A percentile compares a stretch with the other conserved stretches of the same genome.
phyloP scores from a whole-genome alignment of 2,113 vertebrate genomes.

The Stigmatopora nigra region DNA sequence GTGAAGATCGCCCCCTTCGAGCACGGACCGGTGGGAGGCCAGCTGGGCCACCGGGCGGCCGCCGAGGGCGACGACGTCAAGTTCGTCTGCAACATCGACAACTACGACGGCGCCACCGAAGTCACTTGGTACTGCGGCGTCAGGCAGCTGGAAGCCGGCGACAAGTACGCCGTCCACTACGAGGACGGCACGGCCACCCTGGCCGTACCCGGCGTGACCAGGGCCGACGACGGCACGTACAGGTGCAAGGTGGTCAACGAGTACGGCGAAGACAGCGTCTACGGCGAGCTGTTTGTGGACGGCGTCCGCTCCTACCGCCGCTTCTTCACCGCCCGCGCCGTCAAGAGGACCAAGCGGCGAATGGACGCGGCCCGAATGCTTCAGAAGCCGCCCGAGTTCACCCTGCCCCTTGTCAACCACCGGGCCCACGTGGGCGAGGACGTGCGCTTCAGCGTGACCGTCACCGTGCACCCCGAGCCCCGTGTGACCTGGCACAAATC shows the following conservation, averaged over 20 bases:
- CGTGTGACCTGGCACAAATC: constrained; percentile 93
- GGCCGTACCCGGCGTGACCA: constrained; percentile 81
- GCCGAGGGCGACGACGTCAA: constrained; percentile 83
- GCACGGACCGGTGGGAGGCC: constrained; percentile 86
- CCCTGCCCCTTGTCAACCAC: constrained; percentile 85
- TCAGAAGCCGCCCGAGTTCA: constrained; percentile 95
- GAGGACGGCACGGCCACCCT: constrained; percentile 89
- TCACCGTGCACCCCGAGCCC: constrained; percentile 96
- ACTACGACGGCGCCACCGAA: constrained; percentile 90
- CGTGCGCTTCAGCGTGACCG: constrained; percentile 88
- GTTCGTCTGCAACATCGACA: constrained; percentile 88
- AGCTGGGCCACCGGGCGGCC: constrained; percentile 76
- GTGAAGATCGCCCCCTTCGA: constrained; percentile 95
- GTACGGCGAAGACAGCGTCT: constrained; percentile 93
- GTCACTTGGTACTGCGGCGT: constrained; percentile 98
- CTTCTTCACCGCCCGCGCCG: constrained; percentile 81
- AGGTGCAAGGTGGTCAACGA: constrained; percentile 93
- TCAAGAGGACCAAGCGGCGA: constrained; percentile 87
- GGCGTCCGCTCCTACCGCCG: constrained; percentile 84
- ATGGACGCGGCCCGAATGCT: constrained; percentile 87
- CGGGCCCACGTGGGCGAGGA: constrained; percentile 87
- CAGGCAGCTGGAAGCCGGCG: constrained; percentile 83
- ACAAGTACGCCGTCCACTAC: constrained; percentile 89
- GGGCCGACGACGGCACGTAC: constrained; percentile 90
- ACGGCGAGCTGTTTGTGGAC: constrained; percentile 86